These are phyloP conservation scores for Catharus fuscescens DNA, from an alignment of 2,113 vertebrate genomes.

Conservation along the genomic window DNA sequence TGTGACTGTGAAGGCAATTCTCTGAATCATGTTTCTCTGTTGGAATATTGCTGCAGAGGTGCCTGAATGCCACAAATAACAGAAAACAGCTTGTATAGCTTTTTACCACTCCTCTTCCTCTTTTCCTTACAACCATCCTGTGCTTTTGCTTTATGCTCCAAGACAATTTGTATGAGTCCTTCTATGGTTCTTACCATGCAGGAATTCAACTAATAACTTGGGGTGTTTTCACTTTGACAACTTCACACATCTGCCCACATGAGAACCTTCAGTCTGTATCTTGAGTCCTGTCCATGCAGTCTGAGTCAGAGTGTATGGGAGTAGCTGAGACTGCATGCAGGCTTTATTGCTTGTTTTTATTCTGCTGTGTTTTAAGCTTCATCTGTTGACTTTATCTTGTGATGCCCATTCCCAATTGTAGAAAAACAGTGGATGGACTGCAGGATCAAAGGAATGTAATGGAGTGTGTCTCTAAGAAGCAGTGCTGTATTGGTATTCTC, in stretches of 20 bases:
- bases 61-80: neutral
- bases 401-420: neutral
- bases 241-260: neutral
- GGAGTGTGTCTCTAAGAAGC: neutral
- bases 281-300: neutral
- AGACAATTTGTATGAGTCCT: neutral
- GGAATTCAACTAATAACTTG: neutral
- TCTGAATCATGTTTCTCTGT: neutral
- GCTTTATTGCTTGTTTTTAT: neutral
- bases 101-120: neutral
- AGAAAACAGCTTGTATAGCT: neutral
- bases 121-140: neutral
- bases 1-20: neutral
- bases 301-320: neutral
- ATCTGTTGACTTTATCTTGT: neutral
- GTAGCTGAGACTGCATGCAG: neutral
- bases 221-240: neutral
- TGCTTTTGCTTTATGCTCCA: neutral
- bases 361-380: neutral
- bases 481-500: neutral
- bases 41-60: neutral
- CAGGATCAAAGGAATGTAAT: neutral
- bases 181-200: fast-evolving
- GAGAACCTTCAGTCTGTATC: neutral
- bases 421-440: neutral